Percentiles rank a stretch among this genome's conserved stretches.
phyloP scores from a whole-genome alignment of 2,888 invertebrate genomes.

The Nysson spinosus region DNA sequence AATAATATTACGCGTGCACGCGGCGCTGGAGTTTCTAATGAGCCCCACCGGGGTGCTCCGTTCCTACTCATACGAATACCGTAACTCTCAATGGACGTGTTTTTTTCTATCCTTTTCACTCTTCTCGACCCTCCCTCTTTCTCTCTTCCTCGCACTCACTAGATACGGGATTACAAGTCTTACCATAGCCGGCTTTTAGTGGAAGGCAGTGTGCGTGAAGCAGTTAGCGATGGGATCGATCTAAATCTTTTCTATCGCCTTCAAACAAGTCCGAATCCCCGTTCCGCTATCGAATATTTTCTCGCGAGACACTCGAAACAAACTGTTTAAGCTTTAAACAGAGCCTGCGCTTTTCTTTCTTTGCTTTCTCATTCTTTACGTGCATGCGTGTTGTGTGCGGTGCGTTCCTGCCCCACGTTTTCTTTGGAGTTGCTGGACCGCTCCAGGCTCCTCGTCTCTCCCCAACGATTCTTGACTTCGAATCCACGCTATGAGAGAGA shows the following conservation, averaged over 20 bases:
- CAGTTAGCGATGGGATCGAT: constrained; percentile 22
- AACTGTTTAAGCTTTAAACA: no score
- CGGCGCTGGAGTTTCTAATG: constrained; percentile 36
- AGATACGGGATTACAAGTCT: background rate
- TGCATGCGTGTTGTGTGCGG: constrained; percentile 18
- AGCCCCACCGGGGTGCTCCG: constrained; percentile 30
- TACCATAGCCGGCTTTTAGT: background rate
- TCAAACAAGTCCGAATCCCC: no score
- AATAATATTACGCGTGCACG: constrained; percentile 42
- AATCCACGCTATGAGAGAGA: constrained; percentile 5
- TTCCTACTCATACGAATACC: constrained; percentile 48
- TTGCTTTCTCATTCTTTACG: no score
- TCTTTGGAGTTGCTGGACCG: constrained; percentile 58
- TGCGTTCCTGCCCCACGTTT: constrained; percentile 27
- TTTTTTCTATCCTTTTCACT: constrained; percentile 35
- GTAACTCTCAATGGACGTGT: constrained; percentile 55
- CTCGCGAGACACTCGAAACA: no score
- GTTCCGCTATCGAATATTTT: no score
- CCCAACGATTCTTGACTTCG: constrained; percentile 19
- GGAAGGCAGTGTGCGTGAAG: constrained; percentile 33
- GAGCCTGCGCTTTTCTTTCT: no score
- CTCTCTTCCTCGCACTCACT: constrained; percentile 10
- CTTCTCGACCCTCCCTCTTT: constrained; percentile 1
- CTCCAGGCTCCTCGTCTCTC: constrained; percentile 42
- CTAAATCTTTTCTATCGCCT: background rate